Base-by-base conservation (phyloP, 2,888 invertebrate genomes). In the Drosophila atroscutellata region DNA sequence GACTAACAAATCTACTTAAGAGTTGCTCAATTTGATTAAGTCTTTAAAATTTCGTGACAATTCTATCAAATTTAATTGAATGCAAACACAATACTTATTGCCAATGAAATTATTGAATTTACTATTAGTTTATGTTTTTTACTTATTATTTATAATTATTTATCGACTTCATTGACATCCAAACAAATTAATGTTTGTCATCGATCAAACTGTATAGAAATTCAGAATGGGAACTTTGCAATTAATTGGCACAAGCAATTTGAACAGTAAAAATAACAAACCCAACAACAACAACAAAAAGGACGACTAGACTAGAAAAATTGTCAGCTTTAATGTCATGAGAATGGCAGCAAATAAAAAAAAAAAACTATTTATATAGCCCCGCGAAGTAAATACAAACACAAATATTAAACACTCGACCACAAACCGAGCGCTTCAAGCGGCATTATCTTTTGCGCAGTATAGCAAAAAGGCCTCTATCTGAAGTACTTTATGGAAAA, bases 201-300 rank as follows among this genome's bases (percentile, higher is more conserved):
- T 76, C 83, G 78, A 86, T 80, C 89, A 76, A 78, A 69, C 78
- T 37, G 39, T 7, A 64, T 64, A n/a, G 42, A 37, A 66, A 75
- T 11, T 20, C 32, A 52, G 55, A 13, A 55, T 66, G 39, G 60
- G 55, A 80, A 82, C 75, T 80, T 75, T 79, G 74, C 84, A 88
- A 88, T 90, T 90, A 86, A 86, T 90, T 86, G 90, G 81, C 64
- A 65, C 76, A 66, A 78, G 68, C 80, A 76, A 72, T 63, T 69
- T 63, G 54, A 50, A 49, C 51, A 52, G 49, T 32, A 58, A 54
- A 63, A 69, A 36, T 11, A 49, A 28, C 28, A 24, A 28, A 50
- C 24, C 26, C 28, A 49, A 60, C 2, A 58, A 49, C 2, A 24
- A 24, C 1, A 37, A 26, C 0, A 34, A 72, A 58, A 57, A 39